phyloP scores from a whole-genome alignment of 2,797 vertebrate genomes.

The Pangasius mekongensis region DNA sequence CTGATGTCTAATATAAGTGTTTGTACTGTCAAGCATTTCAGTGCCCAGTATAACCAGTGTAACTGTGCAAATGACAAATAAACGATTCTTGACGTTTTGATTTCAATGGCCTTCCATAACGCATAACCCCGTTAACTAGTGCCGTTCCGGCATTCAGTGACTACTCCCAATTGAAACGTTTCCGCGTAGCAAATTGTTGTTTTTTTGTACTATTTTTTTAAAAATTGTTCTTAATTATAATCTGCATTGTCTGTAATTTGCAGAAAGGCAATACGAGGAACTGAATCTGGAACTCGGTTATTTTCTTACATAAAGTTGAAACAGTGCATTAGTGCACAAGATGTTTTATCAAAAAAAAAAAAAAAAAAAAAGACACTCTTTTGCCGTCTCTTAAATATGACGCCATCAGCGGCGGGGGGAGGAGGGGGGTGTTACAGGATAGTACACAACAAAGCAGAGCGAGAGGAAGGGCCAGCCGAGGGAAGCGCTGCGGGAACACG shows the following conservation, averaged over 20 bases:
- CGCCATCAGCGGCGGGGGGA: constrained; percentile 43
- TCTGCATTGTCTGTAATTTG: not conserved
- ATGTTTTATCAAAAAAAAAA: not conserved
- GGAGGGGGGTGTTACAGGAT: constrained; percentile 68
- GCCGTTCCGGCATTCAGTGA: not conserved
- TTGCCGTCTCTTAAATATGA: constrained; percentile 66
- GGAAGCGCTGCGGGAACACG: constrained; percentile 58
- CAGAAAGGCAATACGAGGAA: no score
- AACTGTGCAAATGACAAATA: no score
- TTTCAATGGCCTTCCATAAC: constrained; percentile 12
- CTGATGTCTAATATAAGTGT: no score
- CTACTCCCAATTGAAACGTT: not conserved
- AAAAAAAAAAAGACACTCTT: not conserved
- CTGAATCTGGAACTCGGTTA: not conserved
- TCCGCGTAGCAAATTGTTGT: not conserved
- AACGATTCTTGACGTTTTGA: not conserved
- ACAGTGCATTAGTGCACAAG: not conserved
- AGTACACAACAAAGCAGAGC: constrained; percentile 63
- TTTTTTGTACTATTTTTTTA: not conserved
- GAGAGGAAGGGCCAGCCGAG: constrained; percentile 52
- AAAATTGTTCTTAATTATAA: not conserved
- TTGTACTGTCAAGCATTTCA: no score
- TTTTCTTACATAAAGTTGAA: not conserved
- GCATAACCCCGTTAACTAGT: not conserved
- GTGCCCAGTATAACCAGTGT: no score